A percentile compares a stretch with the other conserved stretches of the same genome.
Evolutionary conservation across 1,140 invertebrate species (phyloP).

Genomic region (Drosophila nebulosa): DNA sequence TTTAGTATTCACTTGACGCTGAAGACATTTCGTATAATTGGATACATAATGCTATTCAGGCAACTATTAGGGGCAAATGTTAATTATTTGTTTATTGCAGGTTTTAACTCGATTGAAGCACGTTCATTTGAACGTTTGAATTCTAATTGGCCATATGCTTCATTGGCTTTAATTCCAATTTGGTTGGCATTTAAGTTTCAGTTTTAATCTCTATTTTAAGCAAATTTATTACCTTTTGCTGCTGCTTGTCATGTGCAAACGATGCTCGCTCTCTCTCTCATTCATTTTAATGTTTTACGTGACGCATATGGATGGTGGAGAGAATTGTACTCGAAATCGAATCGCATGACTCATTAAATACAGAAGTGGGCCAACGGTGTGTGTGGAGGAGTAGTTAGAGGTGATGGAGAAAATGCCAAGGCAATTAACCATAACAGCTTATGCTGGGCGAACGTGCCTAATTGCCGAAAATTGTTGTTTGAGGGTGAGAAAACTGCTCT

Average conservation of each 20-base stretch:
- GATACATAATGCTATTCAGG: too few species aligned
- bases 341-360: conserved; percentile 63
- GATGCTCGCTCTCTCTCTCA: conserved; percentile 32
- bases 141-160: not conserved
- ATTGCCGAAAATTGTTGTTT: conserved; percentile 42
- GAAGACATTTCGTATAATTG: too few species aligned
- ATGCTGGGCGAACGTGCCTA: conserved; percentile 56
- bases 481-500: not conserved
- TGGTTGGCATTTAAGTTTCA: conserved; percentile 1
- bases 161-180: not conserved
- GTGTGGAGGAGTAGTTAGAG: not conserved
- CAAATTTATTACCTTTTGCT: conserved; percentile 46
- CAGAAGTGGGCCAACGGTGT: conserved; percentile 10
- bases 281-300: conserved; percentile 73
- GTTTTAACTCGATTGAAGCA: not conserved
- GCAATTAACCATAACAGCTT: conserved; percentile 62
- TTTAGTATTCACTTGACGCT: too few species aligned
- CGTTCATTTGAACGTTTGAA: not conserved
- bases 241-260: conserved; percentile 43
- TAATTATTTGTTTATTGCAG: not conserved
- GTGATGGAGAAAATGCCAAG: not conserved
- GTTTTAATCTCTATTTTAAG: conserved; percentile 5
- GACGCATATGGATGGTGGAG: conserved; percentile 35
- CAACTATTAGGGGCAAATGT: too few species aligned
- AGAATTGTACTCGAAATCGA: conserved; percentile 38